A percentile compares a stretch with the other conserved stretches of the same genome.
Conservation (phyloP, 2,888 invertebrate genomes). For the Hydrotaea diabolus region DNA sequence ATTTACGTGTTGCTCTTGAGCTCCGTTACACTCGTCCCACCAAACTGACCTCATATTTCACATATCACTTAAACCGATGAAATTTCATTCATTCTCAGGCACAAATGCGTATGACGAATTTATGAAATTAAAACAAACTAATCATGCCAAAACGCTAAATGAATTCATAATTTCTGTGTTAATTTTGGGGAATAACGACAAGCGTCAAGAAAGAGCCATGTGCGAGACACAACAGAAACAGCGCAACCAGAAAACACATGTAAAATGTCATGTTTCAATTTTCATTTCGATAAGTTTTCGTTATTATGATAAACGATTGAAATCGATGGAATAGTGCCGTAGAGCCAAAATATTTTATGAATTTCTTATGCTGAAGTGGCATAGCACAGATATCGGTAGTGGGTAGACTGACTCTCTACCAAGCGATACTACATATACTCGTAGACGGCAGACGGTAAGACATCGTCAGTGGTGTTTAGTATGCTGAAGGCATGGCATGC, state of each 20-base stretch:
- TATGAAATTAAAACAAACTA: conserved; percentile 62
- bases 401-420: neutral
- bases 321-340: conserved; percentile 56
- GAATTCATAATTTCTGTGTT: conserved; percentile 62
- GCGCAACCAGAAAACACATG: conserved; percentile 54
- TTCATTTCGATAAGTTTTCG: conserved; percentile 64
- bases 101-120: conserved; percentile 45
- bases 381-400: conserved; percentile 1
- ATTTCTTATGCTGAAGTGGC: conserved; percentile 43
- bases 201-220: neutral
- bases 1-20: no score
- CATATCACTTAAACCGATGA: neutral
- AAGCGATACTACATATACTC: neutral
- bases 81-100: conserved; percentile 51
- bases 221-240: neutral
- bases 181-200: conserved; percentile 23
- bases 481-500: conserved; percentile 49
- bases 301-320: conserved; percentile 65
- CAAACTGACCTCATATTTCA: conserved; percentile 46
- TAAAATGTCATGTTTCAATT: conserved; percentile 65
- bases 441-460: neutral
- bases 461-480: conserved; percentile 18
- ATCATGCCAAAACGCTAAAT: conserved; percentile 58
- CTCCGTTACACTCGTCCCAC: no score
- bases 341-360: conserved; percentile 56